Base-by-base conservation (phyloP, 2,888 invertebrate species). In the Amphimallon solstitiale region DNA sequence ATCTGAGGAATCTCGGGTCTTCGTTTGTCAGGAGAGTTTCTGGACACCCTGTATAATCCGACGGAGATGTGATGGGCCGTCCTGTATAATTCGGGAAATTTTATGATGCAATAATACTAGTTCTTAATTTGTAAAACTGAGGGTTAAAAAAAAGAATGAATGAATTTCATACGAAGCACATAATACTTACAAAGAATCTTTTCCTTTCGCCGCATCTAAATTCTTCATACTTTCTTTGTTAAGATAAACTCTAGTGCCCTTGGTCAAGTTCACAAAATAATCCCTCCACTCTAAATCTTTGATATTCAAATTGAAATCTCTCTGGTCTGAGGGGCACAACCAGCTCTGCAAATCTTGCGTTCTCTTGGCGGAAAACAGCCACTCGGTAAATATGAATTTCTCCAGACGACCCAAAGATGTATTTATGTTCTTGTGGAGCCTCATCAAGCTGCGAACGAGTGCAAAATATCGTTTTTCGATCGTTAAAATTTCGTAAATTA, bases 341-440 rank as follows among this genome's bases (percentile, higher is more conserved):
- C 87, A 84, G 54, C 87, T 85, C 10, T 86, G 85, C 37, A 95
- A 80, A 7, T 87, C 86, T 45, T 87, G 77, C 0, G 91, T 88
- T 68, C 89, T 89, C 0, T 85, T 85, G 73, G 91, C 92, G 72
- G 90, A 84, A 79, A 92, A 95, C 67, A 86, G 87, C 97, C 97
- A 97, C 77, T 96, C 94, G 6, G 91, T 91, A 78, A 94, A 94
- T 69, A 97, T 97, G 81, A 98, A 98, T 73, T 85, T 90, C 70
- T 92, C 89, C 67, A 98, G 81, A 0, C 90, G 89, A 21, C 79
- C 87, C 67, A 97, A 82, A 0, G 96, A 95, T 64, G 88, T 89
- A 85, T 94, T 94, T 0, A 98, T 92, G 78, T 94, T 95, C 67
- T 88, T 91, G 80, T 97, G 96, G 4, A 96, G 85, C 59, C 90